Percentiles rank a stretch among this genome's conserved stretches.
These are phyloP conservation scores for Manis pentadactyla DNA, from an alignment of 2,797 vertebrate genomes.

Conservation along the genomic window DNA sequence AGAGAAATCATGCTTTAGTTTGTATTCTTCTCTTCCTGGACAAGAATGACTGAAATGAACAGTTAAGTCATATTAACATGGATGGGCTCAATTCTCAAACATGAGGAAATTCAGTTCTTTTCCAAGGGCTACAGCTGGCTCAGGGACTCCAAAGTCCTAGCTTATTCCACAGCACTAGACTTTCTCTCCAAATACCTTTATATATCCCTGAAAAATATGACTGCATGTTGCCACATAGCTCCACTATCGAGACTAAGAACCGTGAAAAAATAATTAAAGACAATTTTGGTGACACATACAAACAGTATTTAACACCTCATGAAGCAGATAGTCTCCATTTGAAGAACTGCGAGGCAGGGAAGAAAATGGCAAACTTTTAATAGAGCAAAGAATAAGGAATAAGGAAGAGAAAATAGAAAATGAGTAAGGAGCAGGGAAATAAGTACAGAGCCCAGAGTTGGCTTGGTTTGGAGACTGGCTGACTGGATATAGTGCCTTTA, in stretches of 20 bases:
- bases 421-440: neutral
- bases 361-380: neutral
- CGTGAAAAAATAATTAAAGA: neutral
- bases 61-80: neutral
- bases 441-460: neutral
- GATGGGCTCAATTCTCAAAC: neutral
- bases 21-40: neutral
- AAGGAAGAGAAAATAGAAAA: neutral
- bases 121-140: neutral
- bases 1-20: neutral
- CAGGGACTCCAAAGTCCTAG: neutral
- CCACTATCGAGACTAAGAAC: neutral
- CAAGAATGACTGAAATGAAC: constrained; percentile 7
- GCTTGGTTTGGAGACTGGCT: neutral
- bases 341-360: neutral
- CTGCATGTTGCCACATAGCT: neutral
- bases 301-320: neutral
- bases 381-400: neutral
- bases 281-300: neutral
- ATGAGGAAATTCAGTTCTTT: neutral
- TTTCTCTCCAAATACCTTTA: neutral
- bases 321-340: neutral
- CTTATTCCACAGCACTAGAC: neutral
- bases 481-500: neutral
- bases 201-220: neutral